Percentiles rank a stretch among this genome's conserved stretches.
Evolutionary conservation across 1,140 invertebrate species (phyloP).

Genomic region (Phymorhynchus buccinoides): DNA sequence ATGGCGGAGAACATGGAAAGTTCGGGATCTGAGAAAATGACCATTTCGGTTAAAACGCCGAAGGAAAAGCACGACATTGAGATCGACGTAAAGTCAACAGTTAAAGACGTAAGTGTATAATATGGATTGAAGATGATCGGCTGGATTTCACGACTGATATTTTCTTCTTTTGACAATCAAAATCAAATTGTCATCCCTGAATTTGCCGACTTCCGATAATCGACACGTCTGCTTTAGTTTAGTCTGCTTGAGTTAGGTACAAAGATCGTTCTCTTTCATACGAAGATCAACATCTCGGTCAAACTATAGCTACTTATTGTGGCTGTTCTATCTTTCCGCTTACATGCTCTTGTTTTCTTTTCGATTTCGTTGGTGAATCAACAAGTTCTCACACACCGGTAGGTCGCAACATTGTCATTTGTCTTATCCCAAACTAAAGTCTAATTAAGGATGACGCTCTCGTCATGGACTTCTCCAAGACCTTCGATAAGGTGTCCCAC

Average conservation of each 20-base stretch:
- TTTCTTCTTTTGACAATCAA: not conserved
- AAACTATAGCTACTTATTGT: too few species aligned
- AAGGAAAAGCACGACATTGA: slow-evolving; percentile 94
- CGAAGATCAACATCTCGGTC: not conserved
- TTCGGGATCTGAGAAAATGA: slow-evolving; percentile 77
- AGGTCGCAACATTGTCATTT: too few species aligned
- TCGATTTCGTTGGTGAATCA: too few species aligned
- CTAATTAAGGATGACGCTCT: too few species aligned
- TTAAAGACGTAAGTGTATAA: slow-evolving; percentile 86
- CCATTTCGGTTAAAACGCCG: slow-evolving; percentile 94
- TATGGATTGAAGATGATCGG: not conserved
- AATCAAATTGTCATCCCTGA: not conserved
- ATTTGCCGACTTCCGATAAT: not conserved
- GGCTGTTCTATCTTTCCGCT: too few species aligned
- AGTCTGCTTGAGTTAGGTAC: not conserved
- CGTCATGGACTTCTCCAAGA: too few species aligned
- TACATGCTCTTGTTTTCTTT: too few species aligned
- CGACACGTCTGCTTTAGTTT: not conserved
- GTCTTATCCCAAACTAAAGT: too few species aligned
- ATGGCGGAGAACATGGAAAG: slow-evolving; percentile 70
- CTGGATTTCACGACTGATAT: not conserved
- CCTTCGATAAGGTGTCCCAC: too few species aligned
- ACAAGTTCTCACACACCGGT: too few species aligned
- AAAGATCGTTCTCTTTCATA: not conserved
- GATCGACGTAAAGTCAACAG: slow-evolving; percentile 87